Percentiles rank a stretch among this genome's conserved stretches.
Evolutionary conservation across 2,113 vertebrate genomes (phyloP).

Genomic region (Antennarius striatus): DNA sequence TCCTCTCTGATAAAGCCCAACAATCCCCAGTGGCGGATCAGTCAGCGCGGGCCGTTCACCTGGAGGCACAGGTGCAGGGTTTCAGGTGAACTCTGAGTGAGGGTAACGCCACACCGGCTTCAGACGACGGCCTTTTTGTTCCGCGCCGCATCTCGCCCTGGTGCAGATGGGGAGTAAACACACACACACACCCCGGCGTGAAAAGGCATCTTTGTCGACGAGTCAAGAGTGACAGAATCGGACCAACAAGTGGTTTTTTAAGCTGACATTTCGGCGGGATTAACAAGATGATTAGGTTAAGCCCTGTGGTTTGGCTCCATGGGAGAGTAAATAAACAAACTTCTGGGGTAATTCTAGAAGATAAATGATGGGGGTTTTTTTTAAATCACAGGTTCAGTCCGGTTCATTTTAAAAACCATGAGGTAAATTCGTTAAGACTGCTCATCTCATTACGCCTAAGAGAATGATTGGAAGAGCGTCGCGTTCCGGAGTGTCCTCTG

Average conservation of each 20-base stretch:
- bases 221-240: conserved; percentile 34
- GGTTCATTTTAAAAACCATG: no score
- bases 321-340: no score
- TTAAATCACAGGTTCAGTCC: no score
- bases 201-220: conserved; percentile 30
- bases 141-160: conserved; percentile 61
- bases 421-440: no score
- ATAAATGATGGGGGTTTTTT: no score
- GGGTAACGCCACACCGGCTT: conserved; percentile 76
- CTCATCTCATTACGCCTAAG: no score
- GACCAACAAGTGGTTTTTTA: conserved; percentile 30
- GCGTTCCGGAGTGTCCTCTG: no score
- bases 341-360: no score
- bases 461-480: no score
- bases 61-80: conserved; percentile 78
- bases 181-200: conserved; percentile 43
- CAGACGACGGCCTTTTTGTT: conserved; percentile 69
- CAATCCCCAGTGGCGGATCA: conserved; percentile 59
- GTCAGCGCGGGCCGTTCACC: conserved; percentile 66
- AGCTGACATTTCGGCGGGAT: conserved; percentile 2
- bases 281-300: conserved; percentile 13
- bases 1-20: conserved; percentile 65
- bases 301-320: no score
- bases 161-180: conserved; percentile 33
- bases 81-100: conserved; percentile 78